Evolutionary conservation across 2,797 vertebrate genomes (phyloP).

Genomic region (Pangasius mekongensis): DNA sequence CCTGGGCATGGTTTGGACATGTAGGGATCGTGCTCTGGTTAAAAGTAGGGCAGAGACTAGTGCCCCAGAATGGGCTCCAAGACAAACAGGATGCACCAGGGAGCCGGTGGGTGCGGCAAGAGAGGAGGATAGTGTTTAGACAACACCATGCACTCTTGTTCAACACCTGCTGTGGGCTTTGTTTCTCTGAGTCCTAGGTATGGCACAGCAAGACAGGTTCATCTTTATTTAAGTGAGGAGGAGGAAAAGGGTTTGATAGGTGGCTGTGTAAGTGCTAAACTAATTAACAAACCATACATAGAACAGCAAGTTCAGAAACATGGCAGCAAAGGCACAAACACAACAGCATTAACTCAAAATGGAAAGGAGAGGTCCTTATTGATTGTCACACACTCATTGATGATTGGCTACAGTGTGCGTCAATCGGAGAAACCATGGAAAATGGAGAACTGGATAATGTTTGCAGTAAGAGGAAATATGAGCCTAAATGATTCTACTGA

Average conservation of each 20-base stretch:
- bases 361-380: not conserved
- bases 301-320: not conserved
- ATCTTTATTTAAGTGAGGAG: constrained; percentile 36
- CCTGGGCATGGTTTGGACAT: constrained; percentile 49
- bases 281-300: not conserved
- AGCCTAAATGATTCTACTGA: not conserved
- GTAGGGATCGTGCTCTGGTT: constrained; percentile 65
- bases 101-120: constrained; percentile 28
- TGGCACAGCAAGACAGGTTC: constrained; percentile 33
- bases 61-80: constrained; percentile 59
- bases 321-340: not conserved
- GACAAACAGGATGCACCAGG: constrained; percentile 40
- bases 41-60: constrained; percentile 67
- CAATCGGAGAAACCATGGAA: not conserved
- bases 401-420: not conserved
- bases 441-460: not conserved
- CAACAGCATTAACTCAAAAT: not conserved
- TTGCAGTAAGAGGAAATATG: not conserved
- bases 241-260: constrained; percentile 1
- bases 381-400: not conserved
- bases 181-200: constrained; percentile 23
- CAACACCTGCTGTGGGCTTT: constrained; percentile 44
- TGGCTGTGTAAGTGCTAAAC: constrained; percentile 21
- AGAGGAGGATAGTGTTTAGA: constrained; percentile 54
- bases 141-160: constrained; percentile 38